Evolutionary conservation across 2,888 invertebrate species (phyloP).

Genomic region (Conistra vaccinii): DNA sequence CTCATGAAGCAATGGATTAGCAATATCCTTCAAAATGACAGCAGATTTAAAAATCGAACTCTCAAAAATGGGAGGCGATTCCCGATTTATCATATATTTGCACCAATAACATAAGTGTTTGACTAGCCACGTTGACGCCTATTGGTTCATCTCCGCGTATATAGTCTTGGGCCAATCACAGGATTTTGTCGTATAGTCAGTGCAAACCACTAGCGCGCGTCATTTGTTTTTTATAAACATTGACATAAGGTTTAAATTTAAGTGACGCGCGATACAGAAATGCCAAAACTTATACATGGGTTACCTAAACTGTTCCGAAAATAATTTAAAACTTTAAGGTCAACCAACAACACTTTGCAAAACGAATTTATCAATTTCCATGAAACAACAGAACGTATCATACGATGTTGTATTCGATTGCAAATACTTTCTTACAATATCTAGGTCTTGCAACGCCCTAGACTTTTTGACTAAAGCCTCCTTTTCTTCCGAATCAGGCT

Average conservation of each 20-base stretch:
- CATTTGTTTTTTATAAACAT: not conserved
- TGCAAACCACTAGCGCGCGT: slow-evolving; percentile 2
- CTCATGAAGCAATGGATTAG: too few species aligned
- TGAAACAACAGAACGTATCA: slow-evolving; percentile 69
- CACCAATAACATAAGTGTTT: slow-evolving; percentile 13
- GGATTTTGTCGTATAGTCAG: not conserved
- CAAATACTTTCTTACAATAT: slow-evolving; percentile 72
- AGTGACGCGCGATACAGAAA: not conserved
- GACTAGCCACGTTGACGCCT: slow-evolving; percentile 9
- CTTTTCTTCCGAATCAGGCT: slow-evolving; percentile 65
- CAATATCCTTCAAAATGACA: not conserved
- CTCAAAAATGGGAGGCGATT: slow-evolving; percentile 3
- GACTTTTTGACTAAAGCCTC: slow-evolving; percentile 67
- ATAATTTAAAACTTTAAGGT: slow-evolving; percentile 11
- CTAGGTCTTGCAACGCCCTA: slow-evolving; percentile 71
- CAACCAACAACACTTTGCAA: slow-evolving; percentile 63
- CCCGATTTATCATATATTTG: slow-evolving; percentile 1
- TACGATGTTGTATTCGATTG: slow-evolving; percentile 65
- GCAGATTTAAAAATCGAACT: not conserved
- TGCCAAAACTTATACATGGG: not conserved
- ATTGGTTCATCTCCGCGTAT: slow-evolving; percentile 6
- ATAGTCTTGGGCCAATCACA: slow-evolving; percentile 9
- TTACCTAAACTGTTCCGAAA: slow-evolving; percentile 22
- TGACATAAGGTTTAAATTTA: not conserved
- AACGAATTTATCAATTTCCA: slow-evolving; percentile 73